Base-by-base conservation (phyloP, 2,888 invertebrate genomes). In the Eudasyphora cyanicolor region DNA sequence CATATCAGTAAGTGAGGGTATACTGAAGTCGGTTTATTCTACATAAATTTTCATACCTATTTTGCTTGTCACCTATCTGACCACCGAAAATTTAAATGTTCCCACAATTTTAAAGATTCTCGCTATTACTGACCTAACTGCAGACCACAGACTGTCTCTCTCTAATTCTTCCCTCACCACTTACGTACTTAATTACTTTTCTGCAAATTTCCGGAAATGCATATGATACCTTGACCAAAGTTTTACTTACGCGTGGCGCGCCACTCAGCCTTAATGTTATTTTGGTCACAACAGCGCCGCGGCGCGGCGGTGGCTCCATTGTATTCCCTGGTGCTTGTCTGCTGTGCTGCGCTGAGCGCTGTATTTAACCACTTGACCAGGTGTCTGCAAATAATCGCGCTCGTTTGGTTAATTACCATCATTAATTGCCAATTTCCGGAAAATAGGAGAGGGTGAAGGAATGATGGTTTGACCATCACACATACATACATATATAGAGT, bases 391-490 rank as follows among this genome's bases (percentile, higher is more conserved):
- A 6, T n/a, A 29, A 60, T 60, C 45, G n/a, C n/a, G 45, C n/a
- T 45, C 45, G 62, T 64, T 38, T 17, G 35, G 10, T 64, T 35
- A 64, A 64, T 64, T 64, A 21, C 35, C 21, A 8, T 64, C 64
- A 64, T 38, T 38, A 62, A 62, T 70, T 49, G n/a, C 17, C 29
- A 35, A 42, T 45, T 24, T 62, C 29, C 67, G 27, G 24, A 14
- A 27, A 21, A 24, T 4, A 14, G 38, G 38, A 24, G 24, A 2
- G 51, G 14, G 49, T 17, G 6, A 17, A 17, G 7, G 49, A 49
- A 17, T 2, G 19, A 2, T 19, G 49, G 21, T 10, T 12, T 6
- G 27, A 27, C 5, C 17, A 49, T 14, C 17, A 19, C 1, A 49
- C 1, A 8, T 6, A 24, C 24, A 24, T 2, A 54, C 54, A 54